Base-by-base conservation (phyloP, 2,888 invertebrate genomes). In the Sinodicranocentrus sp. region DNA sequence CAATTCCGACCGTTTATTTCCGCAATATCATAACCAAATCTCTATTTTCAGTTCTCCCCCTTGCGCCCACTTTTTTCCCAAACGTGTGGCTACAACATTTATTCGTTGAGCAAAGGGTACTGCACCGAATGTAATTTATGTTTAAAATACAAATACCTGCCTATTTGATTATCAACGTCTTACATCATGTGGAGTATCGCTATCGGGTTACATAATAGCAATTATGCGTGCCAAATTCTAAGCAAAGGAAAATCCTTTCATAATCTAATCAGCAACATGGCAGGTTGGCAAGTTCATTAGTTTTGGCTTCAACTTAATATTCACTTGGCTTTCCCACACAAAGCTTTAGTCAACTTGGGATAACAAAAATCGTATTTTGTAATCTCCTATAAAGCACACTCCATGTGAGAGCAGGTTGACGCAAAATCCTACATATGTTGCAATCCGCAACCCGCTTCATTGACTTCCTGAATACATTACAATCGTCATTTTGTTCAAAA, bases 251-350 rank as follows among this genome's bases (percentile, higher is more conserved):
- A 70, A 82, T 43, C 65, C 75, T 82, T 80, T 82, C 65, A 76
- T 82, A 82, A 82, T 82, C 82, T 82, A 82, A 82, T 82, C 82
- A 82, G 82, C 39, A 67, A 82, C 82, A 82, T 82, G 82, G 82
- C 82, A 82, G 76, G 76, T 82, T 82, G 82, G 82, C 82, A 82
- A 82, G 82, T 82, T 82, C 82, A 82, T 82, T 82, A 76, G 76
- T 70, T 82, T 76, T 70, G 19, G 59, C 75, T 67, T 73, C 57
- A 48, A 43, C 82, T 68, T 54, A 59, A 59, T 59, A 59, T 10
- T 26, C 52, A 52, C 17, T 52, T n/a, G n/a, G n/a, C n/a, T 26
- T 54, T 70, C 19, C 71, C 54, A 39, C 39, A 15, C 26, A n/a
- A n/a, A n/a, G n/a, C n/a, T n/a, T n/a, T n/a, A n/a, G n/a, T n/a